Base-by-base conservation (phyloP, 2,888 invertebrate species). In the Atrina japonica region DNA sequence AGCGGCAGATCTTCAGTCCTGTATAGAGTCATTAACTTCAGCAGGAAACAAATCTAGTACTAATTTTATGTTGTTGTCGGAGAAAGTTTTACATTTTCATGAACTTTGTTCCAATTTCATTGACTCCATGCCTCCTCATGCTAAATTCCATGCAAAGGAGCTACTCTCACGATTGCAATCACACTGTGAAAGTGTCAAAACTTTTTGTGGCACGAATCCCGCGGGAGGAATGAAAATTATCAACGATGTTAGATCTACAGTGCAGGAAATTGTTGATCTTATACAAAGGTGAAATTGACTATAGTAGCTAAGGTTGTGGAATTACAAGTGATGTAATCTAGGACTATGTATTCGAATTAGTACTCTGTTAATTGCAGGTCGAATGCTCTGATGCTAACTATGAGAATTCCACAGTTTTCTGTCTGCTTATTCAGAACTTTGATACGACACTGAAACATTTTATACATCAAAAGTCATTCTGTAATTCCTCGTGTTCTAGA, bases 61-160 rank as follows among this genome's bases (percentile, higher is more conserved):
- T n/a, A 94, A 94, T 77, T 95, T 95, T 94, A 92, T 95, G 70
- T 94, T 95, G 83, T 91, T 96, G 29, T 95, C 95, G 16, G 95
- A 96, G 86, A 95, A 95, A 89, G 93, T 86, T 35, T 95, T 96
- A 81, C 93, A 95, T 78, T 93, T 97, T 84, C 95, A 96, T 86
- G 94, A 94, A 23, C 94, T 95, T 78, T 97, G 97, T 91, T 93
- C 94, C 84, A 94, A 94, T 81, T 96, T 95, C 86, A 95, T 96
- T 18, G 97, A 97, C 82, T 93, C 93, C 77, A 94, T 95, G 85
- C 95, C 96, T 14, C 95, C 96, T 21, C 96, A 96, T 88, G 94
- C 95, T 59, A 95, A 97, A 87, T 96, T 97, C 91, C 95, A 96
- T 84, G 95, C 96, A 88, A 94, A 96, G 45, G 92, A 92, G 76